These are phyloP conservation scores for Polydesmus complanatus DNA, from an alignment of 2,888 invertebrate genomes.

Conservation along the genomic window DNA sequence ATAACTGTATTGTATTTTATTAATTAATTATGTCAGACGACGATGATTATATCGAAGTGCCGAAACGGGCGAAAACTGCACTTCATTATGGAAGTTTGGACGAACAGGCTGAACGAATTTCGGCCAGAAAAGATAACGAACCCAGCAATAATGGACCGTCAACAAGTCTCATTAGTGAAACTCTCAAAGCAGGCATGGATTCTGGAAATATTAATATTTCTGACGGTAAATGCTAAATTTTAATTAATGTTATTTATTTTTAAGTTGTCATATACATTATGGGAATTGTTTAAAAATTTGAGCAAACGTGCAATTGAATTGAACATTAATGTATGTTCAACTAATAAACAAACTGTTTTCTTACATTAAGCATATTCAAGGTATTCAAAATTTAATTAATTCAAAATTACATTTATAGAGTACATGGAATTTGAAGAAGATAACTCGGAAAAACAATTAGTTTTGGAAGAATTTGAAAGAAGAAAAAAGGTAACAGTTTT, in stretches of 20 bases:
- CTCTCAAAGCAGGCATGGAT: slow-evolving; percentile 42
- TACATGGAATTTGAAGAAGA: slow-evolving; percentile 79
- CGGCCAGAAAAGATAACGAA: slow-evolving; percentile 37
- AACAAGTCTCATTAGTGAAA: slow-evolving; percentile 37
- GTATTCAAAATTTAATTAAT: background rate
- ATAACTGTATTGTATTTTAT: too few relatives aligned
- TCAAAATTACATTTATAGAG: too few relatives aligned
- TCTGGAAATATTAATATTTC: slow-evolving; percentile 51
- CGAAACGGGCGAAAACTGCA: slow-evolving; percentile 53
- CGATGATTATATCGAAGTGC: slow-evolving; percentile 45
- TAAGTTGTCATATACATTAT: background rate
- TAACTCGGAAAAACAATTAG: slow-evolving; percentile 72
- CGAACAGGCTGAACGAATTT: slow-evolving; percentile 52
- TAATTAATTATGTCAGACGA: slow-evolving; percentile 60
- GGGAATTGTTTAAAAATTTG: background rate
- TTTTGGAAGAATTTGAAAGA: slow-evolving; percentile 91
- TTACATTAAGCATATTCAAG: background rate
- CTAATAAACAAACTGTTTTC: too few relatives aligned
- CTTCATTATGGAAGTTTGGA: slow-evolving; percentile 82
- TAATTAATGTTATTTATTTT: slow-evolving; percentile 7
- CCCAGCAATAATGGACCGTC: too few relatives aligned
- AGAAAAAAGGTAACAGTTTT: slow-evolving; percentile 65
- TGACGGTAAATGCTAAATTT: slow-evolving; percentile 24
- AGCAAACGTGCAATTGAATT: background rate
- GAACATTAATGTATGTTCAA: too few relatives aligned